phyloP scores from a whole-genome alignment of 2,113 vertebrate species.

The Xenotilapia leptura region DNA sequence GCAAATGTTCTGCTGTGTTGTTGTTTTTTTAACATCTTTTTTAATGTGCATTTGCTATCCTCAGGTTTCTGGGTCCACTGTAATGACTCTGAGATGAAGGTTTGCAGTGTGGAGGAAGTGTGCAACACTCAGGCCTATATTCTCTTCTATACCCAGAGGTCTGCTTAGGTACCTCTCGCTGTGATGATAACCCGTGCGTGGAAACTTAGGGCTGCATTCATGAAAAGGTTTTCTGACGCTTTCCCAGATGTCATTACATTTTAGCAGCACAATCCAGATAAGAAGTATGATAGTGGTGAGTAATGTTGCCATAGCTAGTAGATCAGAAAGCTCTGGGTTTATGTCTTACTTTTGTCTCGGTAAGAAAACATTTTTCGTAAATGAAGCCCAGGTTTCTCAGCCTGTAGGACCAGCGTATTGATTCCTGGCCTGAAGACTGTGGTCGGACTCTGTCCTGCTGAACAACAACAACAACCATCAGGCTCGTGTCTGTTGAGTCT shows the following conservation, averaged over 20 bases:
- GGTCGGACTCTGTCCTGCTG: constrained; percentile 34
- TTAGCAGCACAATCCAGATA: neutral
- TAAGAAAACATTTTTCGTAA: constrained; percentile 41
- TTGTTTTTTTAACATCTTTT: neutral
- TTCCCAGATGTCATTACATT: constrained; percentile 15
- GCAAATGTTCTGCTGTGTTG: neutral
- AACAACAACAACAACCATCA: constrained; percentile 15
- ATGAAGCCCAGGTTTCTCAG: constrained; percentile 27
- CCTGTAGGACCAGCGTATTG: constrained; percentile 25
- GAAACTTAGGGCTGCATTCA: constrained; percentile 41
- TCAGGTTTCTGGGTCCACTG: constrained; percentile 99
- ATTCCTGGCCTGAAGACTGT: constrained; percentile 44
- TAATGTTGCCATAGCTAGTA: neutral
- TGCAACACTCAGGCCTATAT: constrained; percentile 99
- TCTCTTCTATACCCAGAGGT: constrained; percentile 98
- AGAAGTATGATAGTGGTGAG: neutral
- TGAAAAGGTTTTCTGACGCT: constrained; percentile 17
- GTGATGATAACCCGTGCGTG: constrained; percentile 34
- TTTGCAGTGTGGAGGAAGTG: constrained; percentile 98
- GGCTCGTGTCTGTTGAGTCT: constrained; percentile 27
- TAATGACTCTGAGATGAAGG: constrained; percentile 98
- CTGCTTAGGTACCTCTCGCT: constrained; percentile 78
- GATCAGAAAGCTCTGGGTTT: neutral
- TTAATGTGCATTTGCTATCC: neutral
- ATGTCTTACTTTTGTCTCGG: neutral